Percentiles rank a stretch among this genome's conserved stretches.
These are phyloP conservation scores for Vulpes lagopus DNA, from an alignment of 2,113 vertebrate species.

Conservation along the genomic window DNA sequence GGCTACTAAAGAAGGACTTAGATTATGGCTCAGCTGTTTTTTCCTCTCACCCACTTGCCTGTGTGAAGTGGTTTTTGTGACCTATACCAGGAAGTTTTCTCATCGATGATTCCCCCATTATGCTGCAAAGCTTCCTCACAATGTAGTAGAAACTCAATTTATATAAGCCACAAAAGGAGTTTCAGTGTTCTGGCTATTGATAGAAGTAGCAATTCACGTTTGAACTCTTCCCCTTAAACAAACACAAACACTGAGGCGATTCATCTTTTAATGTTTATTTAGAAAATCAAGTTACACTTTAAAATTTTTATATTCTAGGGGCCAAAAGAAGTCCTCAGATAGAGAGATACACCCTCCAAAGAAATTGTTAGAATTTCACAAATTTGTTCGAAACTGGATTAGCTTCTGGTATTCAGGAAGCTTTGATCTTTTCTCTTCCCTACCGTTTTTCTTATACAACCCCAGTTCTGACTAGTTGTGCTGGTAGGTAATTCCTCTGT, in stretches of 20 bases:
- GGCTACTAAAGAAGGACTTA: neutral
- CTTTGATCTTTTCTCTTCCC: constrained; percentile 10
- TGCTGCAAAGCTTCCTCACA: neutral
- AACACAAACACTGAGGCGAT: constrained; percentile 8
- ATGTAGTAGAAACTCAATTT: neutral
- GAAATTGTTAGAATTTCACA: constrained; percentile 54
- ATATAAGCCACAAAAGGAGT: constrained; percentile 4
- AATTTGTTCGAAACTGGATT: neutral
- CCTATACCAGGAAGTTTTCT: neutral
- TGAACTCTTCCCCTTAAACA: constrained; percentile 56
- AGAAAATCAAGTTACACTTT: constrained; percentile 39
- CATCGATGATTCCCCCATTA: neutral
- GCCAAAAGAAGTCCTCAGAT: constrained; percentile 21
- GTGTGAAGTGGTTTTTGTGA: neutral
- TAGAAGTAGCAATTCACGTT: neutral
- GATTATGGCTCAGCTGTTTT: neutral
- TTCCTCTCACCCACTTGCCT: neutral
- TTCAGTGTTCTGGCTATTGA: neutral
- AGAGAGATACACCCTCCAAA: constrained; percentile 21
- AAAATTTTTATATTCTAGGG: neutral
- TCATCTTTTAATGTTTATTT: constrained; percentile 26
- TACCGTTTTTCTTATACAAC: neutral
- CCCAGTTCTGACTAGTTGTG: neutral
- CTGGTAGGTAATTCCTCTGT: constrained; percentile 19
- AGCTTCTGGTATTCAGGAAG: constrained; percentile 36